Evolutionary conservation across 1,140 invertebrate species (phyloP).

Genomic region (Araneus ventricosus): DNA sequence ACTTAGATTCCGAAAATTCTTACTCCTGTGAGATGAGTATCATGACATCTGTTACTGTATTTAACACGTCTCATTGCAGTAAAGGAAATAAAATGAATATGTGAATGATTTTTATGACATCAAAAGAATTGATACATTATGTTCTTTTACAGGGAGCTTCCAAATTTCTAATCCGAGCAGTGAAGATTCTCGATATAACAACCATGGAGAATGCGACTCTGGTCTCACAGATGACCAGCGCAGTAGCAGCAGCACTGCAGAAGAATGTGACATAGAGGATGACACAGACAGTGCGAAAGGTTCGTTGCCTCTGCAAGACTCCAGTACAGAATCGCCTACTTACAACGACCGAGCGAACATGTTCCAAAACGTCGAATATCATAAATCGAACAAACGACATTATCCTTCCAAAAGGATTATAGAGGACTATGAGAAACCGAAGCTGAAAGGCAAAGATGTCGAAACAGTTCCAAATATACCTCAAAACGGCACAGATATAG

Average conservation of each 20-base stretch:
- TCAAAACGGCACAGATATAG: conserved; percentile 73
- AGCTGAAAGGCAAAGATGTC: conserved; percentile 38
- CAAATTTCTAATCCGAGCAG: conserved; percentile 34
- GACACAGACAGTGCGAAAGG: conserved; percentile 74
- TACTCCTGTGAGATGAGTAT: too few relatives aligned
- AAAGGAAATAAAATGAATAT: too few relatives aligned
- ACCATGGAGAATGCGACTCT: conserved; percentile 66
- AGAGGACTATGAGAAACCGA: conserved; percentile 54
- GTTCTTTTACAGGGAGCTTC: conserved; percentile 5
- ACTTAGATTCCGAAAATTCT: too few relatives aligned
- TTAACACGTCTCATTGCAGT: too few relatives aligned
- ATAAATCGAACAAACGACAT: conserved; percentile 22
- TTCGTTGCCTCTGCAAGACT: conserved; percentile 66
- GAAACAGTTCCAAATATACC: conserved; percentile 75
- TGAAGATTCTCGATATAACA: conserved; percentile 54
- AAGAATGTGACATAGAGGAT: conserved; percentile 70
- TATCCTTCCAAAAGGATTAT: conserved; percentile 36
- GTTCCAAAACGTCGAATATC: conserved; percentile 46
- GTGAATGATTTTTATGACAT: too few relatives aligned
- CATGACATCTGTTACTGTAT: too few relatives aligned
- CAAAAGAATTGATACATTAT: background rate
- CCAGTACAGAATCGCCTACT: conserved; percentile 58
- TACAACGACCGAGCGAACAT: conserved; percentile 55
- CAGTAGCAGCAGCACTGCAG: conserved; percentile 66
- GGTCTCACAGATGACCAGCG: conserved; percentile 68